Evolutionary conservation across 2,888 invertebrate species (phyloP).

Genomic region (Catocala sponsa): DNA sequence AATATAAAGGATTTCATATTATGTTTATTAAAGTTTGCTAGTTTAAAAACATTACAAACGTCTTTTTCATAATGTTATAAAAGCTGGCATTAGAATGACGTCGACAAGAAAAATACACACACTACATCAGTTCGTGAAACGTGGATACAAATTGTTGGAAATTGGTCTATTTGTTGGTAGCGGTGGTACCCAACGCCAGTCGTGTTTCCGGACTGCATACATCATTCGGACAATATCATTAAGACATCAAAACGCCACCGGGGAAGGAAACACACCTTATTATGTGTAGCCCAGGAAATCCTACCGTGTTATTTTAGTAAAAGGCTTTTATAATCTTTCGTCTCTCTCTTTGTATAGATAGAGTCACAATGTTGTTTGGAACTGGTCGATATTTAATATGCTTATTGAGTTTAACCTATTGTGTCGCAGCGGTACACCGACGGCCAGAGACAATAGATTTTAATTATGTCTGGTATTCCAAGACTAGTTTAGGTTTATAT

Average conservation of each 20-base stretch:
- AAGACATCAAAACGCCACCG: conserved; percentile 77
- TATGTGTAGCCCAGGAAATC: conserved; percentile 72
- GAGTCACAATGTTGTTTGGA: neutral
- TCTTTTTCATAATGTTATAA: neutral
- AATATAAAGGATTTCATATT: too few species aligned
- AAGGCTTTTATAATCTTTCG: conserved; percentile 53
- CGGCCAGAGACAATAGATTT: too few species aligned
- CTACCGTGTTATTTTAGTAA: conserved; percentile 67
- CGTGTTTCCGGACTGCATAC: conserved; percentile 77
- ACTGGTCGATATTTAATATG: too few species aligned
- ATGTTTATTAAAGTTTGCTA: neutral
- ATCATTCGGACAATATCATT: conserved; percentile 79
- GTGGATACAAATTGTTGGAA: conserved; percentile 46
- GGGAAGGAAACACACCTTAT: conserved; percentile 74
- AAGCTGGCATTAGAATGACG: neutral
- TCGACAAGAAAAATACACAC: conserved; percentile 19
- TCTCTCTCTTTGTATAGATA: conserved; percentile 15
- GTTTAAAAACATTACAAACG: neutral
- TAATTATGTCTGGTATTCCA: too few species aligned
- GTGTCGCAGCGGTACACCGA: too few species aligned
- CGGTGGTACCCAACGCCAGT: conserved; percentile 51
- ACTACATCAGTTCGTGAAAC: conserved; percentile 32
- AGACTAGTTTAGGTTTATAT: too few species aligned
- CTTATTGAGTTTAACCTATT: too few species aligned
- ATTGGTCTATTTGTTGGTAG: conserved; percentile 55